Conservation (phyloP, 1,140 invertebrate species). For the Drosophila fuyamai region DNA sequence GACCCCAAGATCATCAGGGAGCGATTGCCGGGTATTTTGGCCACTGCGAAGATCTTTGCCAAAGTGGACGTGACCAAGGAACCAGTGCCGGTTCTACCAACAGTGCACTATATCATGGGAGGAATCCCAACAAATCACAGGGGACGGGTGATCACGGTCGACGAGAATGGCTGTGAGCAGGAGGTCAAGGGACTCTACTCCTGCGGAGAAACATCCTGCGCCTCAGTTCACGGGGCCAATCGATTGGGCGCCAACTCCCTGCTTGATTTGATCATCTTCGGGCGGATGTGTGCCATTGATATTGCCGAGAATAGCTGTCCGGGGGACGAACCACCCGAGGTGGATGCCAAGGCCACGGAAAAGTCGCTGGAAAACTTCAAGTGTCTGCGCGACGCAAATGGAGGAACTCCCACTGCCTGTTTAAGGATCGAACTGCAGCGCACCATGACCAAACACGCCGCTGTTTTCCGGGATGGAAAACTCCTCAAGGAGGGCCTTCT, state of each 20-base stretch:
- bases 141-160: slow-evolving; percentile 90
- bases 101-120: slow-evolving; percentile 99
- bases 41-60: slow-evolving; percentile 99
- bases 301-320: slow-evolving; percentile 92
- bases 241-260: slow-evolving; percentile 98
- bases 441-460: slow-evolving; percentile 98
- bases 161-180: slow-evolving; percentile 87
- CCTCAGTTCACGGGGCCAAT: slow-evolving; percentile 99
- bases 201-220: slow-evolving; percentile 89
- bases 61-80: slow-evolving; percentile 98
- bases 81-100: slow-evolving; percentile 98
- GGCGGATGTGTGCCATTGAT: slow-evolving; percentile 96
- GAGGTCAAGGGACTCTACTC: slow-evolving; percentile 90
- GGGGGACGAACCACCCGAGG: slow-evolving; percentile 89
- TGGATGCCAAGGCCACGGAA: slow-evolving; percentile 94
- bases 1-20: slow-evolving; percentile 94
- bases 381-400: slow-evolving; percentile 91
- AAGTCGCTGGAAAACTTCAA: slow-evolving; percentile 96
- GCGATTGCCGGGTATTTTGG: slow-evolving; percentile 92
- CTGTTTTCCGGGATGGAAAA: slow-evolving; percentile 96
- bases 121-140: slow-evolving; percentile 97
- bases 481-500: slow-evolving; percentile 92
- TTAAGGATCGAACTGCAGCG: slow-evolving; percentile 97
- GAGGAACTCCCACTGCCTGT: slow-evolving; percentile 91
- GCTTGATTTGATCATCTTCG: slow-evolving; percentile 98